Percentiles rank a stretch among this genome's conserved stretches.
phyloP scores from a whole-genome alignment of 2,888 invertebrate genomes.

The Octodonta nipae region DNA sequence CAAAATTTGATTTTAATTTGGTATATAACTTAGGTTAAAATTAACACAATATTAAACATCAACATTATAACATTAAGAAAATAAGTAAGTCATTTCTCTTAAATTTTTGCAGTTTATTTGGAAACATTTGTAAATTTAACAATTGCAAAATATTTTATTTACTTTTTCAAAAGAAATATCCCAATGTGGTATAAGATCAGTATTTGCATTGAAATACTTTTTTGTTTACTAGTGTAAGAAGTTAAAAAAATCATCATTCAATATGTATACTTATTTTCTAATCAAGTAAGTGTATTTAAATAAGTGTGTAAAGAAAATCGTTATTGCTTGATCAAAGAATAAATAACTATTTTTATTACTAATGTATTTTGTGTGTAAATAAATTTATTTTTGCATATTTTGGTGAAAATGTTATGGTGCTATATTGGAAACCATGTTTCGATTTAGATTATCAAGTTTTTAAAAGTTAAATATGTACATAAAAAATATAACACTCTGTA shows the following conservation, averaged over 20 bases:
- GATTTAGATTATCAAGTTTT: conserved; percentile 1
- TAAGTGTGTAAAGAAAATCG: conserved; percentile 7
- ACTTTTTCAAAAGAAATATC: conserved; percentile 1
- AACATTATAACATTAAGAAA: too few relatives aligned
- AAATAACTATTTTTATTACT: conserved; percentile 17
- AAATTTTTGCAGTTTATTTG: too few relatives aligned
- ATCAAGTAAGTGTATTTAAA: conserved; percentile 8
- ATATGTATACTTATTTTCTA: conserved; percentile 3
- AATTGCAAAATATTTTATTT: not conserved
- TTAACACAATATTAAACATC: too few relatives aligned
- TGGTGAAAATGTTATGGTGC: not conserved
- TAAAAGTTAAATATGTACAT: conserved; percentile 1
- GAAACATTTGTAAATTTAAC: too few relatives aligned
- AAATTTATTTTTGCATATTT: conserved; percentile 21
- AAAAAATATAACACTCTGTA: not conserved
- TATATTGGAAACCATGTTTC: conserved; percentile 1
- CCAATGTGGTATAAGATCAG: conserved; percentile 3
- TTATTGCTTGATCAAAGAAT: conserved; percentile 6
- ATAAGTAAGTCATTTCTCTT: too few relatives aligned
- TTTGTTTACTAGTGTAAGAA: conserved; percentile 4
- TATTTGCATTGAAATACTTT: conserved; percentile 6
- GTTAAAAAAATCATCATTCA: conserved; percentile 2
- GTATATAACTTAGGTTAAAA: too few relatives aligned
- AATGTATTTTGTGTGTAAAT: conserved; percentile 17
- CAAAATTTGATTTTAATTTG: too few relatives aligned